These are phyloP conservation scores for Junco hyemalis DNA, from an alignment of 2,113 vertebrate species.

Conservation along the genomic window DNA sequence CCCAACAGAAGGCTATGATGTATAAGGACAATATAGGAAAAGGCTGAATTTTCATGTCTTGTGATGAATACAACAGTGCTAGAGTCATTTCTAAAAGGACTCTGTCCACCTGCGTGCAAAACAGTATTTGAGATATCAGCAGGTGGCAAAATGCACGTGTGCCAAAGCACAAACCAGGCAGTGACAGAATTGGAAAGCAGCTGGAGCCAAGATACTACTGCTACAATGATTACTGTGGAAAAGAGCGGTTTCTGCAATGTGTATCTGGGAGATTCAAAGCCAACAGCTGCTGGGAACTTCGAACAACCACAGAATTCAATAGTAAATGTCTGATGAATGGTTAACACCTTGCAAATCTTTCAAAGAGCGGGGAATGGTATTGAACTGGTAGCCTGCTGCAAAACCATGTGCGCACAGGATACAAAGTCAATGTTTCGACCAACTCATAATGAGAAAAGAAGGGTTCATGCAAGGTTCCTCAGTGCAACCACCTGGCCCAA, in stretches of 20 bases:
- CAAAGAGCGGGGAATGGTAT: background rate
- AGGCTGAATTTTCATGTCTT: background rate
- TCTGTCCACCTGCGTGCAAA: background rate
- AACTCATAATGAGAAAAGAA: background rate
- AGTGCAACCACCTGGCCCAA: background rate
- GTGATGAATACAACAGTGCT: background rate
- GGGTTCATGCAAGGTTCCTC: background rate
- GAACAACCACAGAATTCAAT: background rate
- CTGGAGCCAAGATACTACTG: background rate
- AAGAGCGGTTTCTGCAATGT: constrained; percentile 6
- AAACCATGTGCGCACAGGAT: accelerated
- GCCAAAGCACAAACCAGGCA: background rate
- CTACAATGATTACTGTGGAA: background rate
- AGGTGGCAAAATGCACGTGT: background rate
- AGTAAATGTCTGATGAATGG: constrained; percentile 8
- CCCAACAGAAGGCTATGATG: background rate
- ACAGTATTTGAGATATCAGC: background rate
- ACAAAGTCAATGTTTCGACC: background rate
- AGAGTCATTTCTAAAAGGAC: background rate
- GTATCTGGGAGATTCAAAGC: background rate
- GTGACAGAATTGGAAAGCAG: background rate
- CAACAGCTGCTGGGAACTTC: constrained; percentile 12
- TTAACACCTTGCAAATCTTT: constrained; percentile 41
- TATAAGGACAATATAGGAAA: background rate
- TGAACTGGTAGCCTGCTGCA: background rate